A percentile compares a stretch with the other conserved stretches of the same genome.
phyloP scores from a whole-genome alignment of 2,888 invertebrate genomes.

The Antheraea yamamai region DNA sequence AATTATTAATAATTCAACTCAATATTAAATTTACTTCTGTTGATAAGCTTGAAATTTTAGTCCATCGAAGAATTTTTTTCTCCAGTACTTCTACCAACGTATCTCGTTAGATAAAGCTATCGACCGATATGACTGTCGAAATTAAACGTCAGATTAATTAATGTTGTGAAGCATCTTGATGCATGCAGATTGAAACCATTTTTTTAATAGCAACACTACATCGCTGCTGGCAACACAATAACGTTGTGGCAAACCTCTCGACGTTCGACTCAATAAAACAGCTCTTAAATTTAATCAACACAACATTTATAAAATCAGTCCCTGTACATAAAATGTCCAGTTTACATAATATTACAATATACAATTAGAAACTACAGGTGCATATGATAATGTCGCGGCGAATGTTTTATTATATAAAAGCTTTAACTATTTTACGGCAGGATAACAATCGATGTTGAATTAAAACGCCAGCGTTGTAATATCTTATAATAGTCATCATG shows the following conservation, averaged over 20 bases:
- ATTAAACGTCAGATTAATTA: neutral
- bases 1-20: neutral
- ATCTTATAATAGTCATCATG: conserved; percentile 21
- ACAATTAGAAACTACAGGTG: conserved; percentile 38
- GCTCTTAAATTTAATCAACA: conserved; percentile 11
- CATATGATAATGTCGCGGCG: neutral
- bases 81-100: neutral
- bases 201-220: neutral
- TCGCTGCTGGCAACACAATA: neutral
- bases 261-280: conserved; percentile 23
- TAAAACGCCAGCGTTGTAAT: conserved; percentile 17
- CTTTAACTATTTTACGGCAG: conserved; percentile 50
- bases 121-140: neutral
- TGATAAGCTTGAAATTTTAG: neutral
- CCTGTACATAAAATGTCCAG: conserved; percentile 49
- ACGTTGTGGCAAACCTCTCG: neutral
- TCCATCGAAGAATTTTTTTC: neutral
- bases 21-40: neutral
- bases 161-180: neutral
- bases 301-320: conserved; percentile 30
- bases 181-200: neutral
- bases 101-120: neutral
- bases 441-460: conserved; percentile 44
- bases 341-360: conserved; percentile 56
- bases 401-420: conserved; percentile 11